phyloP scores from a whole-genome alignment of 2,113 vertebrate genomes.

The Acanthochromis polyacanthus region DNA sequence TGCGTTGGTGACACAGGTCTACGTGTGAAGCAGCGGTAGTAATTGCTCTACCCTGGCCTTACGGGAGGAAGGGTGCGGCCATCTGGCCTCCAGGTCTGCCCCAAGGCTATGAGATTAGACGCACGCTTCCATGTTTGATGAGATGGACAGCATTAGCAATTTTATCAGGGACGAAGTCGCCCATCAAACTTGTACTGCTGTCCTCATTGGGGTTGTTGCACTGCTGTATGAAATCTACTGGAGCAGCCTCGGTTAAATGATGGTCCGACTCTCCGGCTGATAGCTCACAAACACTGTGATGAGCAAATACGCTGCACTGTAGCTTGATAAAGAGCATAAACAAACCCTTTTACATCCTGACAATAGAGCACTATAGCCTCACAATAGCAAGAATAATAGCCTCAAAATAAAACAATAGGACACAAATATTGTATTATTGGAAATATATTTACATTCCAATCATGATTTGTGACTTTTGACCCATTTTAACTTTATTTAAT shows the following conservation, averaged over 20 bases:
- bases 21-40: slow-evolving; percentile 66
- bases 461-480: rapidly evolving
- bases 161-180: slow-evolving; percentile 47
- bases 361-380: no score
- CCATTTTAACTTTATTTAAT: background rate
- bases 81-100: slow-evolving; percentile 65
- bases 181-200: slow-evolving; percentile 23
- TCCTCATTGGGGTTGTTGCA: slow-evolving; percentile 22
- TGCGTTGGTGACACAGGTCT: slow-evolving; percentile 69
- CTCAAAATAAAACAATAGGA: no score
- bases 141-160: slow-evolving; percentile 46
- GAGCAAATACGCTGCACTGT: no score
- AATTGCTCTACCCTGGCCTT: slow-evolving; percentile 70
- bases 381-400: no score
- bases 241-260: slow-evolving; percentile 1
- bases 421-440: background rate
- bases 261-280: background rate
- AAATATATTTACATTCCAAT: background rate
- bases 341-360: no score
- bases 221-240: background rate
- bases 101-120: slow-evolving; percentile 56
- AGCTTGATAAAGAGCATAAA: no score
- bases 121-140: slow-evolving; percentile 60
- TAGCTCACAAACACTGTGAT: background rate
- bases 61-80: slow-evolving; percentile 53